A percentile compares a stretch with the other conserved stretches of the same genome.
Evolutionary conservation across 2,888 invertebrate genomes (phyloP).

Genomic region (Drosophila hamatofila): DNA sequence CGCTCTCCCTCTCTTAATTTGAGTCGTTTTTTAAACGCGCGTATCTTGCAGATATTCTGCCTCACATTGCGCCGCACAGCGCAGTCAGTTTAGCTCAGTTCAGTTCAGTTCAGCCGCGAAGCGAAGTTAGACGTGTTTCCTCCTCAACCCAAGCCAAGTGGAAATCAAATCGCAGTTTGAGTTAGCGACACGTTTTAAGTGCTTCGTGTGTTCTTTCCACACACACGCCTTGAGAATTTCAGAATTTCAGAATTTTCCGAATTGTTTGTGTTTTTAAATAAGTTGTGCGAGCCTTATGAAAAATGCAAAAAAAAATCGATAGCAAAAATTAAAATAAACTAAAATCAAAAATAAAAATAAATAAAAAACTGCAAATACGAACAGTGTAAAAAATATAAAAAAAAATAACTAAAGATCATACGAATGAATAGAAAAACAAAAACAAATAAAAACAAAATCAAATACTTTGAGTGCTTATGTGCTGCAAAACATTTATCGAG

Average conservation of each 20-base stretch:
- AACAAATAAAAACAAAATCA: slow-evolving; percentile 15
- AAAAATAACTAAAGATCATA: slow-evolving; percentile 17
- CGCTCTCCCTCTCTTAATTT: slow-evolving; percentile 51
- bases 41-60: slow-evolving; percentile 59
- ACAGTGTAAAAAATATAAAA: slow-evolving; percentile 33
- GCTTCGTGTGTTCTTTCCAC: slow-evolving; percentile 67
- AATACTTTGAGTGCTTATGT: slow-evolving; percentile 58
- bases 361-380: slow-evolving; percentile 45
- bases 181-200: slow-evolving; percentile 82
- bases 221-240: slow-evolving; percentile 31
- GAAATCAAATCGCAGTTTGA: slow-evolving; percentile 60
- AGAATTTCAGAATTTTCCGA: slow-evolving; percentile 36
- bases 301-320: slow-evolving; percentile 67
- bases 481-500: slow-evolving; percentile 36
- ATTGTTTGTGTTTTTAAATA: slow-evolving; percentile 78
- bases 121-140: slow-evolving; percentile 85
- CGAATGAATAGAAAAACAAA: slow-evolving; percentile 24
- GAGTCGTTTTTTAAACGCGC: slow-evolving; percentile 52
- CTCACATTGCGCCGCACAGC: slow-evolving; percentile 58
- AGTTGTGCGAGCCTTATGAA: slow-evolving; percentile 63
- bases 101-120: slow-evolving; percentile 80
- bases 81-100: slow-evolving; percentile 81
- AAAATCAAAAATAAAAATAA: slow-evolving; percentile 29
- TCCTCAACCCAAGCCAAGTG: slow-evolving; percentile 61
- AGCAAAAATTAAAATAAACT: slow-evolving; percentile 26